Evolutionary conservation across 2,113 vertebrate species (phyloP).

Genomic region (Pongo pygmaeus): DNA sequence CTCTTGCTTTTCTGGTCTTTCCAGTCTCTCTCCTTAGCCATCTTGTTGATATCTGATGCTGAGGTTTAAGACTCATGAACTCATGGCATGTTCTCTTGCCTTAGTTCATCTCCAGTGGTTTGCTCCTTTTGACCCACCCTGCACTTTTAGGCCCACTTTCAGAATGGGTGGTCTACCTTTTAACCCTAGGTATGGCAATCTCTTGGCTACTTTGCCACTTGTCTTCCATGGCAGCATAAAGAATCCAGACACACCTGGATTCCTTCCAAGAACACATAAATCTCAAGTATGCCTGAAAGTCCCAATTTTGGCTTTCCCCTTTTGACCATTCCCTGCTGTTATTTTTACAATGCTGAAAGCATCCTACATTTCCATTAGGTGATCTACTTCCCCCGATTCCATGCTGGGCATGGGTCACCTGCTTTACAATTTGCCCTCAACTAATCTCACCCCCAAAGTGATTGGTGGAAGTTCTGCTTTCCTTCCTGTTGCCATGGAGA

Average conservation of each 20-base stretch:
- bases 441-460: neutral
- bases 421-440: neutral
- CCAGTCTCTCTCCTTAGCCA: neutral
- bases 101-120: neutral
- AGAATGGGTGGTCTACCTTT: neutral
- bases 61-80: neutral
- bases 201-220: neutral
- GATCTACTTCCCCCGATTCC: neutral
- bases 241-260: neutral
- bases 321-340: neutral
- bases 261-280: neutral
- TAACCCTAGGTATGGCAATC: neutral
- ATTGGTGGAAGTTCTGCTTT: neutral
- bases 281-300: neutral
- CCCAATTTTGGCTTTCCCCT: neutral
- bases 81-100: neutral
- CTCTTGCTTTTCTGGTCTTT: neutral
- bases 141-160: neutral
- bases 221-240: neutral
- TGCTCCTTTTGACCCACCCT: neutral
- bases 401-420: neutral
- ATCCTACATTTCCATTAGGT: neutral
- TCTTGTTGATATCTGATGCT: neutral
- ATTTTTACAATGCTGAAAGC: neutral
- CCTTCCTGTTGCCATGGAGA: neutral